Evolutionary conservation across 2,888 invertebrate genomes (phyloP).

Genomic region (Caenorhabditis panamensis): DNA sequence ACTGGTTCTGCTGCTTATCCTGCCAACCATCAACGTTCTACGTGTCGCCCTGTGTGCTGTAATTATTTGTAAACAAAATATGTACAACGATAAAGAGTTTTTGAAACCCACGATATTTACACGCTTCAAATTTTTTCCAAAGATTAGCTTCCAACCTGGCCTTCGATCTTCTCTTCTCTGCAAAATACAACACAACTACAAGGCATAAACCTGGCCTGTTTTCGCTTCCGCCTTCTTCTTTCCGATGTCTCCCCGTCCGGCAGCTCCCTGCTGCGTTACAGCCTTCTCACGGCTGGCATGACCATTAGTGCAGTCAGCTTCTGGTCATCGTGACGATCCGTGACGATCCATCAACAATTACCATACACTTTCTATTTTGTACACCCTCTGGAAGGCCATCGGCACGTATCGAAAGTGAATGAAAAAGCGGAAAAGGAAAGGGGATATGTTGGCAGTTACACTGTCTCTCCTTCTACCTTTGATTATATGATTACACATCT

Average conservation of each 20-base stretch:
- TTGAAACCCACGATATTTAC: not conserved
- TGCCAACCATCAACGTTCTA: conserved; percentile 34
- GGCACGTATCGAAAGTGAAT: conserved; percentile 11
- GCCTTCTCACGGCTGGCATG: not conserved
- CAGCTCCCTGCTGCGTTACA: conserved; percentile 14
- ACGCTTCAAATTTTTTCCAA: no score
- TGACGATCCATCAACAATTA: conserved; percentile 33
- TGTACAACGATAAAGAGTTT: conserved; percentile 11
- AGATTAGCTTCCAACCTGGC: no score
- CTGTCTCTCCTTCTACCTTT: not conserved
- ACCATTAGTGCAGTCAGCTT: conserved; percentile 17
- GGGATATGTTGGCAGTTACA: conserved; percentile 13
- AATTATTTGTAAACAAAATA: conserved; percentile 23
- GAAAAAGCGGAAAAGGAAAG: not conserved
- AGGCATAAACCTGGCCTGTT: no score
- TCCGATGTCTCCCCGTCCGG: not conserved
- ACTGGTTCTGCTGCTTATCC: conserved; percentile 26
- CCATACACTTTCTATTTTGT: conserved; percentile 30
- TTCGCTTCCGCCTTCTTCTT: no score
- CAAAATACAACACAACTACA: no score
- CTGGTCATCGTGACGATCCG: conserved; percentile 6
- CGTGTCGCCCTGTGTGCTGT: conserved; percentile 14
- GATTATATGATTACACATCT: conserved; percentile 21
- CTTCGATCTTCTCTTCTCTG: no score
- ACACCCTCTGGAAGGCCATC: not conserved